Percentiles rank a stretch among this genome's conserved stretches.
phyloP scores from a whole-genome alignment of 2,113 vertebrate genomes.

The Pandion haliaetus region DNA sequence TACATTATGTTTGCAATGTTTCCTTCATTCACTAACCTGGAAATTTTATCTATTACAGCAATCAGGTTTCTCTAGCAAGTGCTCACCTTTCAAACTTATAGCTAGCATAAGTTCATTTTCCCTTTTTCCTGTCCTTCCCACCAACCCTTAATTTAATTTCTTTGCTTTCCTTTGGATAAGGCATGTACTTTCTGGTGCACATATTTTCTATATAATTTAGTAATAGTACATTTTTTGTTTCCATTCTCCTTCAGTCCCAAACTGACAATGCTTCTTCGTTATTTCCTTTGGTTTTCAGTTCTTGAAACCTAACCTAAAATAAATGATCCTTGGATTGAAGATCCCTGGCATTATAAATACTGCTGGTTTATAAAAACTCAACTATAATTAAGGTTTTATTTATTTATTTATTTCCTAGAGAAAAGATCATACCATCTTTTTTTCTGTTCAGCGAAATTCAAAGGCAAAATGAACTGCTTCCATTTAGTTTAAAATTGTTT shows the following conservation, averaged over 20 bases:
- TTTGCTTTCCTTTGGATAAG: background rate
- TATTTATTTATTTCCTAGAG: background rate
- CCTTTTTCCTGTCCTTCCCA: background rate
- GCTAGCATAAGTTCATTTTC: background rate
- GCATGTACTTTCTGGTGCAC: background rate
- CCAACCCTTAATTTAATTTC: background rate
- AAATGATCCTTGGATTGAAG: background rate
- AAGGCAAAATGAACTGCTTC: background rate
- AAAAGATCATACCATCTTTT: background rate
- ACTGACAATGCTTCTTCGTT: background rate
- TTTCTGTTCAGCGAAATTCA: background rate
- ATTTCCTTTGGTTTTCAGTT: background rate
- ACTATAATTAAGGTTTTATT: background rate
- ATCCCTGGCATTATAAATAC: background rate
- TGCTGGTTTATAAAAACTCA: background rate
- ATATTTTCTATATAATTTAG: background rate
- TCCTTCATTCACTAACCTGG: background rate
- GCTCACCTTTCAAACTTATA: background rate
- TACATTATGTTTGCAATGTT: background rate
- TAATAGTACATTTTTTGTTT: background rate
- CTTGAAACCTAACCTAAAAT: background rate
- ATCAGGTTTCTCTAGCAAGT: background rate
- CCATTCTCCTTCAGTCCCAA: background rate
- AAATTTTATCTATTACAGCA: background rate
- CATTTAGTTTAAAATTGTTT: background rate